These are phyloP conservation scores for Mixornis gularis DNA, from an alignment of 2,113 vertebrate genomes.

Conservation along the genomic window DNA sequence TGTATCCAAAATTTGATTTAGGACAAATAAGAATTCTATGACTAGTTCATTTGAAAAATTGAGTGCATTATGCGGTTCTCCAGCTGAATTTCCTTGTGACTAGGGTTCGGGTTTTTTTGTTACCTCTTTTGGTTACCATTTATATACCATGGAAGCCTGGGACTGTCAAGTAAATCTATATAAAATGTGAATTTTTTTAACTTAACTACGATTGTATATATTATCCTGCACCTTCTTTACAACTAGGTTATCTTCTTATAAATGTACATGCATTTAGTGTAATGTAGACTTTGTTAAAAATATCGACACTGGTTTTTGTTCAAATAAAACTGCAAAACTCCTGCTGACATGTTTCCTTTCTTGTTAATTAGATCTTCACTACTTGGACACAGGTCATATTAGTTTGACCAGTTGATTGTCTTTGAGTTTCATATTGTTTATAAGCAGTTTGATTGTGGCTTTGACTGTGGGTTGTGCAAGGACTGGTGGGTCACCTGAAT, in stretches of 20 bases:
- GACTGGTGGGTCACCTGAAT: not conserved
- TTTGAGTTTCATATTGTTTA: not conserved
- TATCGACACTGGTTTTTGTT: constrained; percentile 39
- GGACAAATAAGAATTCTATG: not conserved
- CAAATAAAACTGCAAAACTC: constrained; percentile 52
- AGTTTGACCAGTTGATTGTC: not conserved
- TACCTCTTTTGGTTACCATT: constrained; percentile 30
- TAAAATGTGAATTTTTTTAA: constrained; percentile 68
- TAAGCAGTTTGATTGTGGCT: not conserved
- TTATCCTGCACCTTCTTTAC: constrained; percentile 35
- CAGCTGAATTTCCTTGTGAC: not conserved
- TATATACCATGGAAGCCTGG: constrained; percentile 20
- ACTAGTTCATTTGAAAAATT: not conserved
- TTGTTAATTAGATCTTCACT: not conserved
- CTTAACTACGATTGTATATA: constrained; percentile 57
- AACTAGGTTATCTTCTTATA: constrained; percentile 39
- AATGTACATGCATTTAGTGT: constrained; percentile 49
- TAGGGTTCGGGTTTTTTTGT: not conserved
- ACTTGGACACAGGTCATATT: not conserved
- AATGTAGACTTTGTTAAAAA: constrained; percentile 42
- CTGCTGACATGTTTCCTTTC: not conserved
- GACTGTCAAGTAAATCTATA: constrained; percentile 45
- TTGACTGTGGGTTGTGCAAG: not conserved
- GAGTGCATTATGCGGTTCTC: not conserved
- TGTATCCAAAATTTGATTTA: not conserved